These are phyloP conservation scores for Caenorhabditis uteleia DNA, from an alignment of 2,888 invertebrate genomes.

Conservation along the genomic window DNA sequence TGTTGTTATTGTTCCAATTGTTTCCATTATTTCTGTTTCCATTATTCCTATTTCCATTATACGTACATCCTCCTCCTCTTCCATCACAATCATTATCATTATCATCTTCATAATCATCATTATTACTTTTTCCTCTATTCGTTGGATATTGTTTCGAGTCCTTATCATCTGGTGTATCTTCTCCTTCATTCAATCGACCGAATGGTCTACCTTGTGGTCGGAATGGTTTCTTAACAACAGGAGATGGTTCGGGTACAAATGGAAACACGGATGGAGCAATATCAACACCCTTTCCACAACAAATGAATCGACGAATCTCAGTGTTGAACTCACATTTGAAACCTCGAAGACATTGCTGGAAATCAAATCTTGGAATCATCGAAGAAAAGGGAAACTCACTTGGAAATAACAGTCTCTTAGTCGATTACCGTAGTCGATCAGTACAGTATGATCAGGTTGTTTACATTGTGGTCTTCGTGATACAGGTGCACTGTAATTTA, in stretches of 20 bases:
- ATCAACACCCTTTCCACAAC: slow-evolving; percentile 51
- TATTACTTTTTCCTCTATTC: slow-evolving; percentile 14
- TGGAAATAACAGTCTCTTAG: slow-evolving; percentile 56
- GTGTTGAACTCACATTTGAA: slow-evolving; percentile 58
- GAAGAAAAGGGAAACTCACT: slow-evolving; percentile 36
- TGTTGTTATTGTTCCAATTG: neutral
- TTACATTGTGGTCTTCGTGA: slow-evolving; percentile 52
- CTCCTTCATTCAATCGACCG: slow-evolving; percentile 43
- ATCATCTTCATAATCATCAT: slow-evolving; percentile 33
- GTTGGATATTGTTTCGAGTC: neutral
- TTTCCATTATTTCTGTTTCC: neutral
- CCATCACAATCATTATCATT: slow-evolving; percentile 16
- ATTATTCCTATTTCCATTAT: neutral
- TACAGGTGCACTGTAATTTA: slow-evolving; percentile 37
- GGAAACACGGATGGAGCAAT: slow-evolving; percentile 53
- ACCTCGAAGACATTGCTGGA: slow-evolving; percentile 51
- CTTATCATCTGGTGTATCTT: slow-evolving; percentile 9
- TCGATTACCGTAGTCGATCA: slow-evolving; percentile 57
- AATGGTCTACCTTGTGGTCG: slow-evolving; percentile 33
- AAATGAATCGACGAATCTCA: slow-evolving; percentile 55
- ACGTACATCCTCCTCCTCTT: slow-evolving; percentile 22
- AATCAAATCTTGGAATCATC: slow-evolving; percentile 41
- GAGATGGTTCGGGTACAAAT: slow-evolving; percentile 48
- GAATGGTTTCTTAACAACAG: slow-evolving; percentile 48
- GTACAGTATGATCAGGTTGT: slow-evolving; percentile 48